A percentile compares a stretch with the other conserved stretches of the same genome.
These are phyloP conservation scores for Melanotaenia duboulayi DNA, from an alignment of 2,113 vertebrate species.

Conservation along the genomic window DNA sequence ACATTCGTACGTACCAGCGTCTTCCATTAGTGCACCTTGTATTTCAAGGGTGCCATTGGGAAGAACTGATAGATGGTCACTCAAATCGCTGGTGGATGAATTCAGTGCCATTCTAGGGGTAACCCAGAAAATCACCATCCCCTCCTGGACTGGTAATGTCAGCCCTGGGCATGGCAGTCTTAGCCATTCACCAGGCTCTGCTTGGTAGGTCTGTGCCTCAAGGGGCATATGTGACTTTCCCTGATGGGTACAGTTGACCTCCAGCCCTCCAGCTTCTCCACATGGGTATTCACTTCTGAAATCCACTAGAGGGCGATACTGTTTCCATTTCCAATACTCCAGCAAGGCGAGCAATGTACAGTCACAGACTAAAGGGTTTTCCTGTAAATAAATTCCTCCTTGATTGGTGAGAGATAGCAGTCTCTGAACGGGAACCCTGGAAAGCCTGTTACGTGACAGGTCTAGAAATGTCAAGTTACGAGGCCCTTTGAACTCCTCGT, in stretches of 20 bases:
- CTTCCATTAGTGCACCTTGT: constrained; percentile 76
- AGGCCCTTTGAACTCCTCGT: constrained; percentile 77
- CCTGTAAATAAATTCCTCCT: constrained; percentile 86
- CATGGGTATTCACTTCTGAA: constrained; percentile 85
- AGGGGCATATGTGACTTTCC: constrained; percentile 65
- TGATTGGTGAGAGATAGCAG: constrained; percentile 81
- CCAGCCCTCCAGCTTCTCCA: constrained; percentile 26
- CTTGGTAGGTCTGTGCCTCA: constrained; percentile 75
- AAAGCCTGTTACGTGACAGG: constrained; percentile 85
- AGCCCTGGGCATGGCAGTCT: constrained; percentile 85
- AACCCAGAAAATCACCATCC: constrained; percentile 81
- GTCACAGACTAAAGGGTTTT: constrained; percentile 87
- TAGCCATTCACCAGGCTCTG: constrained; percentile 82
- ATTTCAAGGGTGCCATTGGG: constrained; percentile 87
- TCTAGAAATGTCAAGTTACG: constrained; percentile 84
- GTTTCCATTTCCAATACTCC: constrained; percentile 86
- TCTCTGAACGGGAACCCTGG: constrained; percentile 79
- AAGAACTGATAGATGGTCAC: constrained; percentile 73
- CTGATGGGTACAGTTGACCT: constrained; percentile 75
- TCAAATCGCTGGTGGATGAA: constrained; percentile 71
- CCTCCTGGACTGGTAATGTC: constrained; percentile 45
- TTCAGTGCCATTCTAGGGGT: constrained; percentile 79
- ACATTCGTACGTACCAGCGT: constrained; percentile 86
- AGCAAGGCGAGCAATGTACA: constrained; percentile 83
- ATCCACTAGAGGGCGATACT: constrained; percentile 84